Base-by-base conservation (phyloP, 2,797 vertebrate species). In the Danio albolineatus region DNA sequence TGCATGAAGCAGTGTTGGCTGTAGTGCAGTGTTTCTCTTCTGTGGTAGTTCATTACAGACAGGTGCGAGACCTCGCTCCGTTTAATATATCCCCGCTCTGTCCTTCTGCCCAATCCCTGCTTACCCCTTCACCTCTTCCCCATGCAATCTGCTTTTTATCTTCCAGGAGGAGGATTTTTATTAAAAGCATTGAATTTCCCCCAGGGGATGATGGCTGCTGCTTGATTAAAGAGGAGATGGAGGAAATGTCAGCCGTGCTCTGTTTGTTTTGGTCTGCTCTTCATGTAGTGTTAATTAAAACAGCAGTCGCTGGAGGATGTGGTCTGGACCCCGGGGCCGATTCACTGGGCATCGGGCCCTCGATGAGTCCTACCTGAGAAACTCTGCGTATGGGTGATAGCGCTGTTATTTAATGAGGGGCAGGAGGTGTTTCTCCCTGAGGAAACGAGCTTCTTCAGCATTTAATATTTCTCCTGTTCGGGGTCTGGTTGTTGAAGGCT, bases 171-270 rank as follows among this genome's bases (percentile, higher is more conserved):
- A 79, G 70, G 74, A 86, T 87, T 28, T 80, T 86, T 81, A 85
- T 90, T 88, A 82, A 87, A 81, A 86, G 73, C 79, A 38, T 41
- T 66, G 36, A 67, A 39, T 73, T 81, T 73, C 86, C 64, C 82
- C 59, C 7, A 2, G 43, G 86, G 81, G 71, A 57, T 65, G 59
- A 48, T 66, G 79, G 71, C 81, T 76, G 79, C 79, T 83, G 65
- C 79, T 84, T 86, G 81, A 89, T 88, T 87, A 85, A 83, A 85
- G 61, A 69, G 76, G 75, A 57, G 72, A 48, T 59, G 76, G n/a
- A 64, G 36, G 59, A 72, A 66, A 66, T 71, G 71, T 74, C 76
- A 69, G 48, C 19, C 1, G 49, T 17, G 56, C 13, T 61, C 36
- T 79, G 65, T 77, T 69, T 77, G 56, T 84, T 72, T 53, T 67